phyloP scores from a whole-genome alignment of 1,140 invertebrate genomes.

The Amphibalanus amphitrite region DNA sequence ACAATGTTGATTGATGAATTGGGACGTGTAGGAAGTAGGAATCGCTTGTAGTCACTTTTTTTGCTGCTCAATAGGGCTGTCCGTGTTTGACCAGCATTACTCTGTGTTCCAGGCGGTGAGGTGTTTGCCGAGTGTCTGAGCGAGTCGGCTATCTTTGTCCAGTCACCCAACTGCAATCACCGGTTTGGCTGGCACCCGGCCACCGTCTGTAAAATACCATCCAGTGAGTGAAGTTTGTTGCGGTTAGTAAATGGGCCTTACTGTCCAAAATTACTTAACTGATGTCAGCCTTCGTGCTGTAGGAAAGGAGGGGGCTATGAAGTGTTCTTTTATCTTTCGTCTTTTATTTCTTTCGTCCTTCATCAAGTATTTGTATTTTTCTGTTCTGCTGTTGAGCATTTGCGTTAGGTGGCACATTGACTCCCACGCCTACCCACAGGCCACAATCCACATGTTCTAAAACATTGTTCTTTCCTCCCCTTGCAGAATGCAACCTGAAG shows the following conservation, averaged over 20 bases:
- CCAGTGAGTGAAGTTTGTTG: slow-evolving; percentile 39
- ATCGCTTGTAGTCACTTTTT: too few relatives aligned
- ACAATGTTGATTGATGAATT: too few relatives aligned
- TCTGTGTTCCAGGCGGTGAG: slow-evolving; percentile 45
- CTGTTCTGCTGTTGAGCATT: neutral
- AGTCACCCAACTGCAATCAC: slow-evolving; percentile 97
- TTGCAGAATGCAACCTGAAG: slow-evolving; percentile 89
- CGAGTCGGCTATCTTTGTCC: slow-evolving; percentile 95
- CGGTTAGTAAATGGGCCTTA: too few relatives aligned
- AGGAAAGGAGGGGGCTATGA: too few relatives aligned
- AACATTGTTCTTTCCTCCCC: slow-evolving; percentile 8
- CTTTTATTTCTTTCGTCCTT: too few relatives aligned
- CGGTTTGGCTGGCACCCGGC: slow-evolving; percentile 97
- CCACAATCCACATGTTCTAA: neutral
- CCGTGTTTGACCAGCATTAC: too few relatives aligned
- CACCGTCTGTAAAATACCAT: slow-evolving; percentile 86
- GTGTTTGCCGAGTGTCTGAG: slow-evolving; percentile 97
- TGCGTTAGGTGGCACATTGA: slow-evolving; percentile 3
- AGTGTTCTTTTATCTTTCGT: too few relatives aligned
- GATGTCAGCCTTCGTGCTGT: too few relatives aligned
- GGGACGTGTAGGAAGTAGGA: too few relatives aligned
- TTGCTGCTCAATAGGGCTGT: too few relatives aligned
- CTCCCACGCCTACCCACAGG: slow-evolving; percentile 6
- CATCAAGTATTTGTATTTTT: too few relatives aligned
- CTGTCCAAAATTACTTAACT: too few relatives aligned